Percentiles rank a stretch among this genome's conserved stretches.
These are phyloP conservation scores for Orgyia antiqua DNA, from an alignment of 2,888 invertebrate species.

Conservation along the genomic window DNA sequence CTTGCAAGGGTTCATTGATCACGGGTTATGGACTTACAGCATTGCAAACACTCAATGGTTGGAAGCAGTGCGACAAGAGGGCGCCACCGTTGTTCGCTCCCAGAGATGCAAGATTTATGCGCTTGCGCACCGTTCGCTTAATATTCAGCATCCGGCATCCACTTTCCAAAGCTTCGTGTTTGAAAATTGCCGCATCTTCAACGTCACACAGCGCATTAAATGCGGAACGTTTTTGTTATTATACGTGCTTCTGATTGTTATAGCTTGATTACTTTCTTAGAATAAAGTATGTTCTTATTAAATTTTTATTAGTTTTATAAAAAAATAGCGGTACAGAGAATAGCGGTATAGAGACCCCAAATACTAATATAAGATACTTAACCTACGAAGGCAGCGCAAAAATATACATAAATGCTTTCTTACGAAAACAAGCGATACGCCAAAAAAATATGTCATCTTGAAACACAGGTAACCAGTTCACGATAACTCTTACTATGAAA, in stretches of 20 bases:
- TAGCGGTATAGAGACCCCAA: too few relatives aligned
- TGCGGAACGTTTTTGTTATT: constrained; percentile 21
- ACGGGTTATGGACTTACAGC: not conserved
- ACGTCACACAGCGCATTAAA: constrained; percentile 16
- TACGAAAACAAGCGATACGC: too few relatives aligned
- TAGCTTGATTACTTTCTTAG: too few relatives aligned
- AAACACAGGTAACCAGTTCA: too few relatives aligned
- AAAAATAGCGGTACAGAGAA: too few relatives aligned
- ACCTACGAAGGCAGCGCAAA: too few relatives aligned
- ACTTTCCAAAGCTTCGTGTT: constrained; percentile 51
- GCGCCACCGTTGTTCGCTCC: constrained; percentile 30
- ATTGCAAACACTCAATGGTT: constrained; percentile 7
- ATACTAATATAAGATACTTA: too few relatives aligned
- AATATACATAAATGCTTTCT: too few relatives aligned
- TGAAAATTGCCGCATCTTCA: constrained; percentile 47
- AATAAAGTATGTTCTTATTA: too few relatives aligned
- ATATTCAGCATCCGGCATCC: constrained; percentile 50
- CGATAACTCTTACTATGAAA: too few relatives aligned
- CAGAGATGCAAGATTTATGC: constrained; percentile 46
- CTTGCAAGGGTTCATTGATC: constrained; percentile 6
- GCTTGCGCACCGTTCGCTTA: constrained; percentile 39
- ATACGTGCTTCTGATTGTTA: constrained; percentile 7
- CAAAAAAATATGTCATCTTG: too few relatives aligned
- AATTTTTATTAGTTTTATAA: too few relatives aligned
- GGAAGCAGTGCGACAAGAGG: constrained; percentile 24